Base-by-base conservation (phyloP, 2,888 invertebrate genomes). In the Melanargia galathea region DNA sequence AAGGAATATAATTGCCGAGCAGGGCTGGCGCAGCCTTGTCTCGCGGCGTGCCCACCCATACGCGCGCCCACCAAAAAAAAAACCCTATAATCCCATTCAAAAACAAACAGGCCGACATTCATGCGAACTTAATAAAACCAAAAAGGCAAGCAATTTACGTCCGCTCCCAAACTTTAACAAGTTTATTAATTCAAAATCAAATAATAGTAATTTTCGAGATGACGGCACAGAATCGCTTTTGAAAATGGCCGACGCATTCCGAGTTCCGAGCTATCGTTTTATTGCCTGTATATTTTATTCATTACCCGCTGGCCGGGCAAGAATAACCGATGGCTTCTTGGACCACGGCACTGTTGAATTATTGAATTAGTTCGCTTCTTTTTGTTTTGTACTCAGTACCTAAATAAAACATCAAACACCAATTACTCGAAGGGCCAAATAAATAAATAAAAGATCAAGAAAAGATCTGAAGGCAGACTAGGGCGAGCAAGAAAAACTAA, bases 181-280 rank as follows among this genome's bases (percentile, higher is more conserved):
- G 90, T 91, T 90, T 91, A 92, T 90, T 90, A 91, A 91, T 90
- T 88, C 84, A 80, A 83, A 85, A 88, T 84, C 84, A 86, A 90
- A 90, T 90, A 90, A 87, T 90, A 85, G 86, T 88, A 83, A 90
- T 90, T 89, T 87, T 86, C 83, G 82, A 81, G 86, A 88, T 89
- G 88, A 87, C 83, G 82, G 83, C 78, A 84, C 79, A 77, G 80
- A 86, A 84, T 85, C 69, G 79, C 85, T 84, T 86, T 89, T 88
- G 86, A 84, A 81, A 80, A 80, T 75, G 75, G 83, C 87, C 86
- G 90, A 80, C 86, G 76, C 84, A 88, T 90, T 85, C 86, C 86
- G 66, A 76, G 88, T 90, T 85, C 86, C 86, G 66, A 76, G 75
- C 80, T 79, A 83, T 81, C 77, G 80, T 86, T 88, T 88, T 87